These are phyloP conservation scores for Melospiza melodia DNA, from an alignment of 2,113 vertebrate genomes.

Conservation along the genomic window DNA sequence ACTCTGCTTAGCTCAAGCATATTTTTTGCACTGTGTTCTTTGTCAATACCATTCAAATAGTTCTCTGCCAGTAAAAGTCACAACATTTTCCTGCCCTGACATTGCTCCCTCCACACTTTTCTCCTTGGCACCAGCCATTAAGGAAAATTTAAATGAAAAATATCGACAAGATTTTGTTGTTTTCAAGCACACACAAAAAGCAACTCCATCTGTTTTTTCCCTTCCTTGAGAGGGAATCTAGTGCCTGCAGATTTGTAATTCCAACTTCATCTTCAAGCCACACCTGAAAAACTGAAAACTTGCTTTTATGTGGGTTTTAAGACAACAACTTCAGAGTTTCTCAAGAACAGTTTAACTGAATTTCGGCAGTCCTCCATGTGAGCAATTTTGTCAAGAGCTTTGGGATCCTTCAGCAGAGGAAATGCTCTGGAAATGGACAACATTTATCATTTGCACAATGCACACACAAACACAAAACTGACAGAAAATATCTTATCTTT, in stretches of 20 bases:
- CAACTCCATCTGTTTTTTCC: conserved; percentile 8
- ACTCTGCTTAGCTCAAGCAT: conserved; percentile 50
- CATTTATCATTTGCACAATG: neutral
- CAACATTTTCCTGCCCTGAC: neutral
- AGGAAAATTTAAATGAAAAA: conserved; percentile 59
- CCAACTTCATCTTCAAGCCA: neutral
- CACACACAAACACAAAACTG: neutral
- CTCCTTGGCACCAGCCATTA: neutral
- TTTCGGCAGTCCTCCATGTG: neutral
- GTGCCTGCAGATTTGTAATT: conserved; percentile 24
- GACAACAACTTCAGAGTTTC: neutral
- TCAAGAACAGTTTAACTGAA: neutral
- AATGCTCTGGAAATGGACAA: neutral
- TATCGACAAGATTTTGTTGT: conserved; percentile 36
- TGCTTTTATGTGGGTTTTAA: neutral
- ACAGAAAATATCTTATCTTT: neutral
- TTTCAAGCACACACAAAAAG: neutral
- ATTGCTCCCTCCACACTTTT: neutral
- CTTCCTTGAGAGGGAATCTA: neutral
- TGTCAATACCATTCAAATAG: conserved; percentile 48
- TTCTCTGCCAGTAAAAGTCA: conserved; percentile 46
- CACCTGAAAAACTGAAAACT: neutral
- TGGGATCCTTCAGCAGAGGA: conserved; percentile 6
- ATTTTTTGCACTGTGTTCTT: conserved; percentile 38
- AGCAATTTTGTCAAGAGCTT: neutral